Evolutionary conservation across 2,113 vertebrate species (phyloP).

Genomic region (Pedionomus torquatus): DNA sequence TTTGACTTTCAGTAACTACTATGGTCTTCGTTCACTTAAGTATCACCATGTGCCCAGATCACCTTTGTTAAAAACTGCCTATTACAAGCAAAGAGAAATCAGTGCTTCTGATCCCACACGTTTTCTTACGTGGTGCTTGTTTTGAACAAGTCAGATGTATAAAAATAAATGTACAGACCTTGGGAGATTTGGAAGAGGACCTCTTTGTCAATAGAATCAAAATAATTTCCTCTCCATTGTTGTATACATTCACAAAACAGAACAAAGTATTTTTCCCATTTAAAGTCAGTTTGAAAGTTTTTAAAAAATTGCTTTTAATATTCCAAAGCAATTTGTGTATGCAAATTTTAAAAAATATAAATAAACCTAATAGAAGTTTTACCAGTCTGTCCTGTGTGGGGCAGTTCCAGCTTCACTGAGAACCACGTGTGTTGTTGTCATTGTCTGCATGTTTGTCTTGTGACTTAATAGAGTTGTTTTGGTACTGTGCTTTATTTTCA

Average conservation of each 20-base stretch:
- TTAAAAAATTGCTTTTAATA: neutral
- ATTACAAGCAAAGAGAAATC: neutral
- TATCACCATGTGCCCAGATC: neutral
- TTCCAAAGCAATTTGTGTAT: neutral
- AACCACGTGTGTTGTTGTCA: neutral
- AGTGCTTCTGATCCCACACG: neutral
- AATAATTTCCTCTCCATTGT: neutral
- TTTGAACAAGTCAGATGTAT: neutral
- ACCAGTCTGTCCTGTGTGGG: neutral
- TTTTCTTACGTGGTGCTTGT: neutral
- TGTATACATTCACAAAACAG: neutral
- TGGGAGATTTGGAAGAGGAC: neutral
- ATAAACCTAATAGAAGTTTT: neutral
- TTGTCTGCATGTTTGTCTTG: conserved; percentile 68
- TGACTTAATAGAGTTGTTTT: neutral
- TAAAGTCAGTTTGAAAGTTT: neutral
- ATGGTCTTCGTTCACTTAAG: neutral
- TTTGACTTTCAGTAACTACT: neutral
- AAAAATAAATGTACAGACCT: neutral
- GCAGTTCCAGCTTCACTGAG: conserved; percentile 78
- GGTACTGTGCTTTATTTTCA: neutral
- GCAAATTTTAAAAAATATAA: neutral
- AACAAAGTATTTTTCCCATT: neutral
- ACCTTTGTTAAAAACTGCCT: neutral
- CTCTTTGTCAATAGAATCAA: neutral